Percentiles rank a stretch among this genome's conserved stretches.
phyloP scores from a whole-genome alignment of 2,888 invertebrate species.

The Eretmocerus hayati region DNA sequence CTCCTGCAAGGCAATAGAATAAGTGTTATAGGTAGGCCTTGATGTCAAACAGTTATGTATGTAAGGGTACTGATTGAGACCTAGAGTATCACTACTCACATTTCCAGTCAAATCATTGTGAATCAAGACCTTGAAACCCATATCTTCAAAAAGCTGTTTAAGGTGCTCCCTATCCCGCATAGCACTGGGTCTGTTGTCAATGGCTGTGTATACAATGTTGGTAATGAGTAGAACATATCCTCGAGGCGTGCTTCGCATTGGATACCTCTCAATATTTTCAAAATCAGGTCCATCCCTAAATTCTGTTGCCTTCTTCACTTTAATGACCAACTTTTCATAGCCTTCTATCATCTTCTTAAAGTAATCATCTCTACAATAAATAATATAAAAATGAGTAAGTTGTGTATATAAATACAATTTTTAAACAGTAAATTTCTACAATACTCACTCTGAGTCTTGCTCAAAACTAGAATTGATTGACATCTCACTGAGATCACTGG shows the following conservation, averaged over 20 bases:
- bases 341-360: slow-evolving; percentile 24
- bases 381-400: too few relatives aligned
- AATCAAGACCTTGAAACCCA: slow-evolving; percentile 37
- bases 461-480: slow-evolving; percentile 7
- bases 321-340: slow-evolving; percentile 29
- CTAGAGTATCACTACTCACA: slow-evolving; percentile 25
- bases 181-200: slow-evolving; percentile 27
- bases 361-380: slow-evolving; percentile 27
- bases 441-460: slow-evolving; percentile 16
- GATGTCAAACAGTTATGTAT: too few relatives aligned
- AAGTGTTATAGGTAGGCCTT: too few relatives aligned
- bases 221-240: slow-evolving; percentile 41
- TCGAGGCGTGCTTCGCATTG: slow-evolving; percentile 40
- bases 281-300: slow-evolving; percentile 31
- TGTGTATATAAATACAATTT: not conserved
- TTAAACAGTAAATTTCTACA: not conserved
- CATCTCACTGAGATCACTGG: not conserved
- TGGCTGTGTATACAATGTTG: slow-evolving; percentile 28
- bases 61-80: too few relatives aligned
- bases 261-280: slow-evolving; percentile 30
- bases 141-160: slow-evolving; percentile 33
- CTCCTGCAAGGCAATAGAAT: slow-evolving; percentile 27
- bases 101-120: slow-evolving; percentile 30
- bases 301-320: slow-evolving; percentile 31
- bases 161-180: slow-evolving; percentile 35